Base-by-base conservation (phyloP, 2,113 vertebrate genomes). In the Hymenochirus boettgeri region DNA sequence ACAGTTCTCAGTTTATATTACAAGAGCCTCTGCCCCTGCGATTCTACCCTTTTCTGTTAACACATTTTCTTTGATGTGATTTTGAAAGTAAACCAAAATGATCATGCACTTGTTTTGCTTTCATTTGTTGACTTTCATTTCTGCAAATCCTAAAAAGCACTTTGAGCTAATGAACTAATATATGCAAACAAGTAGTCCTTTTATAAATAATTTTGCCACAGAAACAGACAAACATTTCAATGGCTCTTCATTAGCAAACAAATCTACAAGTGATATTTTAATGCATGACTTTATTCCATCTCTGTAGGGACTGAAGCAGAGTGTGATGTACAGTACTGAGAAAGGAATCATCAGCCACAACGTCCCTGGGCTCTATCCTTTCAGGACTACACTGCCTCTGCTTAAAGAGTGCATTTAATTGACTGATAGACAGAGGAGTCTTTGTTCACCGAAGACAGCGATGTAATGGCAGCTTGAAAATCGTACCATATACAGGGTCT, bases 261-360 rank as follows among this genome's bases (percentile, higher is more conserved):
- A 91, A 91, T 91, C 86, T 90, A 91, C 89, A 90, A 91, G 89
- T 91, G 88, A 88, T 90, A 88, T 90, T 90, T 89, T 89, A 89
- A 89, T 91, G 87, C 88, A 89, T 88, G 89, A 88, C 87, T 90
- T 89, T 89, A 87, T 86, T 86, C 85, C 80, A 70, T 85, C 84
- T 86, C 86, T 86, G 80, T 82, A 76, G 90, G 88, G 87, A 90
- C 85, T 0, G 71, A 60, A 84, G 87, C 84, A 80, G 85, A 89
- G 85, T 86, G 85, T 88, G 88, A 90, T 89, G 88, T 88, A 86
- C 87, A 87, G 89, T 88, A 89, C 87, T 87, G 87, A 90, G 86
- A 86, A 85, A 86, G 80, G 85, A 87, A 87, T 87, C 85, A 87
- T 85, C 88, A 86, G 85, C 87, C 85, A 80, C 84, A 82, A 47